phyloP scores from a whole-genome alignment of 1,140 invertebrate species.

The Hydropsyche tenuis region DNA sequence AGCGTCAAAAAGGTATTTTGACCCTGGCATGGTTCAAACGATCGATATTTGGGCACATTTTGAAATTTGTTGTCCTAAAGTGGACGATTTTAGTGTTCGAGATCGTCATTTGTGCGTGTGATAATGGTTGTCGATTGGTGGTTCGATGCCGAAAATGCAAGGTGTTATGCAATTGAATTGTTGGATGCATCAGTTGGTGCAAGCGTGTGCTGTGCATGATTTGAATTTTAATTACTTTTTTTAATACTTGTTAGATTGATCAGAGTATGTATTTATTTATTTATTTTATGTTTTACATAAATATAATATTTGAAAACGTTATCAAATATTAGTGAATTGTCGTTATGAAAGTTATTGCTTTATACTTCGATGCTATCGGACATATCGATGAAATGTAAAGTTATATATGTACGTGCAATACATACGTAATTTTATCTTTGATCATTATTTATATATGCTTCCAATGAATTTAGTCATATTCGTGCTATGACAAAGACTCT shows the following conservation, averaged over 20 bases:
- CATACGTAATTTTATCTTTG: too few relatives aligned
- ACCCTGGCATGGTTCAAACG: constrained; percentile 31
- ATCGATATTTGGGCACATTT: constrained; percentile 5
- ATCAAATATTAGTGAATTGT: too few relatives aligned
- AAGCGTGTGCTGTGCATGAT: neutral
- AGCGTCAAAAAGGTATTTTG: constrained; percentile 23
- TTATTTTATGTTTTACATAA: too few relatives aligned
- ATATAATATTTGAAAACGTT: too few relatives aligned
- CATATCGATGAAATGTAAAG: too few relatives aligned
- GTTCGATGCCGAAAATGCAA: neutral
- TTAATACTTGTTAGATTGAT: neutral
- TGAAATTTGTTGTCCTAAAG: constrained; percentile 32
- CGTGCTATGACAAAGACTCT: too few relatives aligned
- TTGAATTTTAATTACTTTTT: constrained; percentile 4
- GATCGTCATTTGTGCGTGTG: neutral
- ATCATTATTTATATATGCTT: too few relatives aligned
- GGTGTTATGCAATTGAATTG: neutral
- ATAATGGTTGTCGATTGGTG: neutral
- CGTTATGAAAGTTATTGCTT: too few relatives aligned
- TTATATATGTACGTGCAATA: too few relatives aligned
- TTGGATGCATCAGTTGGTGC: neutral
- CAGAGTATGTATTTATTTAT: too few relatives aligned
- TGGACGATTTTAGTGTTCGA: neutral
- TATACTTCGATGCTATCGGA: too few relatives aligned
- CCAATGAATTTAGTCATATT: too few relatives aligned